Percentiles rank a stretch among this genome's conserved stretches.
Conservation (phyloP, 2,113 vertebrate genomes). For the Ophthalmolycus amberensis region DNA sequence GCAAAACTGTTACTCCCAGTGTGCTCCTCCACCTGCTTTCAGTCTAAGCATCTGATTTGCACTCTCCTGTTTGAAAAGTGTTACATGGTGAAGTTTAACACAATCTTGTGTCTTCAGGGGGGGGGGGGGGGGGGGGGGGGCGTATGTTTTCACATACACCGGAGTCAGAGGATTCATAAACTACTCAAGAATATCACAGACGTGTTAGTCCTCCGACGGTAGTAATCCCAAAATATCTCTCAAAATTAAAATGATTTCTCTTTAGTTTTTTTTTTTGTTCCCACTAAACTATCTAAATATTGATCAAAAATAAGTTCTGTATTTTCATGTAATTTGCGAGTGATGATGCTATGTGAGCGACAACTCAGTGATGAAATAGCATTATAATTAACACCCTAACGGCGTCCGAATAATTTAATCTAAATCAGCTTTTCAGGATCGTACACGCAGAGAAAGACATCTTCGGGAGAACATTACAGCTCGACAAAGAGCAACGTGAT, state of each 20-base stretch:
- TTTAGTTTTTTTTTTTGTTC: neutral
- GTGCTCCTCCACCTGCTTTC: constrained; percentile 73
- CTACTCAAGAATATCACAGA: constrained; percentile 30
- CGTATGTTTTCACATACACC: constrained; percentile 63
- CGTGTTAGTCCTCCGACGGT: constrained; percentile 30
- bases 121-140: constrained; percentile 23
- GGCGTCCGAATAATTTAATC: neutral
- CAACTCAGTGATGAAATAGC: neutral
- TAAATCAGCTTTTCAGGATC: constrained; percentile 2
- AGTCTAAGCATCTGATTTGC: constrained; percentile 69
- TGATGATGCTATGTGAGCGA: neutral
- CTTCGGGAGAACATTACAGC: constrained; percentile 3
- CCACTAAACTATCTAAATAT: neutral
- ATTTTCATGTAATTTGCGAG: neutral
- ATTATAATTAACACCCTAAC: neutral
- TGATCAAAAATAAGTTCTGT: neutral
- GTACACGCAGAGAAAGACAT: neutral
- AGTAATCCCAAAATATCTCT: neutral
- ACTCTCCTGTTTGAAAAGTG: constrained; percentile 67
- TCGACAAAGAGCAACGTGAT: neutral
- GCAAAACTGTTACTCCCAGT: constrained; percentile 81
- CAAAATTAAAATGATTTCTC: neutral
- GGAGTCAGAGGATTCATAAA: constrained; percentile 50
- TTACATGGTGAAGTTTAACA: constrained; percentile 79
- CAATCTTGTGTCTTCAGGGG: constrained; percentile 69